Evolutionary conservation across 2,888 invertebrate species (phyloP).

Genomic region (Andrena bucephala): DNA sequence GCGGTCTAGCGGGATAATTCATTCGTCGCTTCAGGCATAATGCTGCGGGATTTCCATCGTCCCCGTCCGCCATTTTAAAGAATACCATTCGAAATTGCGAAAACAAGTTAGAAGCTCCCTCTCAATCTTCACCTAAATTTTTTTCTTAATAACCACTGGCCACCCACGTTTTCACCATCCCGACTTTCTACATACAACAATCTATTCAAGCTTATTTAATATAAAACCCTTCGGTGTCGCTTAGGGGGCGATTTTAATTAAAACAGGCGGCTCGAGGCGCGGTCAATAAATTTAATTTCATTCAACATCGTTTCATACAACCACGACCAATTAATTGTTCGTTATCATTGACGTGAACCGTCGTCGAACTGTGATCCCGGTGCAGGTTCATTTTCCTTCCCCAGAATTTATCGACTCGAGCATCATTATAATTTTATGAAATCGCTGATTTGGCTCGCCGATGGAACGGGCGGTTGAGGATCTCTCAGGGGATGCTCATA

Average conservation of each 20-base stretch:
- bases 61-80: background rate
- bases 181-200: too few species aligned
- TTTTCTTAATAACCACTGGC: background rate
- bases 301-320: background rate
- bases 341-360: constrained; percentile 3
- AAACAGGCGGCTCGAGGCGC: background rate
- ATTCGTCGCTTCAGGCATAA: constrained; percentile 41
- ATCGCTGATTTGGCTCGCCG: constrained; percentile 2
- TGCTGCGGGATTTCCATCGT: constrained; percentile 6
- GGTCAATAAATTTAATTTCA: constrained; percentile 21
- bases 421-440: constrained; percentile 35
- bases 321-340: constrained; percentile 27
- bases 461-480: background rate
- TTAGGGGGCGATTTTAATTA: constrained; percentile 8
- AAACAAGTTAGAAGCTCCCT: background rate
- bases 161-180: too few species aligned
- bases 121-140: background rate
- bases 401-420: constrained; percentile 6
- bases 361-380: background rate
- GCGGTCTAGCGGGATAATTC: constrained; percentile 25
- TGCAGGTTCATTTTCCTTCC: background rate
- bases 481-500: background rate
- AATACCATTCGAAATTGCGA: background rate
- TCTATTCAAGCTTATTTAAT: too few species aligned
- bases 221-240: too few species aligned